Conservation (phyloP, 2,888 invertebrate species). For the Prosopocoilus inquinatus region DNA sequence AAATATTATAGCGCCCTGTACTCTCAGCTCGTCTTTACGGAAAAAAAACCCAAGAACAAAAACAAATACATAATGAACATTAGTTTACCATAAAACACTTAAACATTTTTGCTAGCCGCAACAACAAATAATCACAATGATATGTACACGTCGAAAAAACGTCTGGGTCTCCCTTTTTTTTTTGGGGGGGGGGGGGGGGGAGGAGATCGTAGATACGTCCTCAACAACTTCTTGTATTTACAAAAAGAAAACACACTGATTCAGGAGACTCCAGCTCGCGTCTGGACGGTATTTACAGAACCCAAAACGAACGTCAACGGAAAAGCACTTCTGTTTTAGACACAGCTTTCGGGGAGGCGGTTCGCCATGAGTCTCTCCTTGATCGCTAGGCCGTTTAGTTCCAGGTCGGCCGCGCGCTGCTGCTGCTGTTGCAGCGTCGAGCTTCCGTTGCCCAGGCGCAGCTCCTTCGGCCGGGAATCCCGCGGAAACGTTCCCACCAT, state of each 20-base stretch:
- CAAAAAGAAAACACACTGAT: background rate
- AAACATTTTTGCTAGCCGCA: background rate
- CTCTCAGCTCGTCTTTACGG: too few species aligned
- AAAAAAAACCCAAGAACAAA: too few species aligned
- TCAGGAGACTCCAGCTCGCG: conserved; percentile 1
- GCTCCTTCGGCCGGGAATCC: conserved; percentile 54
- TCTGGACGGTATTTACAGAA: conserved; percentile 33
- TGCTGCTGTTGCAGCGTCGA: conserved; percentile 50
- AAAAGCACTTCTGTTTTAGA: conserved; percentile 54
- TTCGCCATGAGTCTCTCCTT: conserved; percentile 85
- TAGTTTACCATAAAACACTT: too few species aligned
- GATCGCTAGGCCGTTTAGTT: conserved; percentile 80
- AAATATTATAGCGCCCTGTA: too few species aligned
- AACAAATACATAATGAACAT: too few species aligned
- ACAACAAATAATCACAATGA: conserved; percentile 2
- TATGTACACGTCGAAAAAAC: background rate
- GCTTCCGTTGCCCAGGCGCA: conserved; percentile 53
- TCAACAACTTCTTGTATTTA: conserved; percentile 2
- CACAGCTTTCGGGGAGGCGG: conserved; percentile 85
- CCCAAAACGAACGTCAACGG: conserved; percentile 3
- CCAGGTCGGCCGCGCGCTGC: conserved; percentile 42
- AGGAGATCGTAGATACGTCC: too few species aligned
- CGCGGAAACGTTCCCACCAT: conserved; percentile 59
- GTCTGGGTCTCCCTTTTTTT: too few species aligned
- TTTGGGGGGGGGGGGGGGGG: too few species aligned